Evolutionary conservation across 2,888 invertebrate genomes (phyloP), one percentile per base, ranked within the genome.

Genomic region (Lypha dubia): DNA sequence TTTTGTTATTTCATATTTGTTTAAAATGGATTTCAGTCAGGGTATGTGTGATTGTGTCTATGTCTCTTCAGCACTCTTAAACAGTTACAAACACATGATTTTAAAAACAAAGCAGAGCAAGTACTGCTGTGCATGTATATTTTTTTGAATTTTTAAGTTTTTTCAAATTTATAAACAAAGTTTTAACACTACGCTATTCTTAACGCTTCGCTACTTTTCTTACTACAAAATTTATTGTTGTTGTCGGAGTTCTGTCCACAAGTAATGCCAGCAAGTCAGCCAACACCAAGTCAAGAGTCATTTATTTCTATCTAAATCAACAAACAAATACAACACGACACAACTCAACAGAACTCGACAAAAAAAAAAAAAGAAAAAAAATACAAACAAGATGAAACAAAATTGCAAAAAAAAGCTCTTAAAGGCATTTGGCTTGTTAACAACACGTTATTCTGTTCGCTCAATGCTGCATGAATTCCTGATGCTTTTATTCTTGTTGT

Each of bases 261-360:
- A 65, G 63, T 79, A 79, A 79, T 68, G 35, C 56, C 67, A 80
- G 60, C 71, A 56, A 79, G 63, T 63, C 79, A 68, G 74, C 60
- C 74, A 68, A 46, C 74, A 74, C 41, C 60, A 75, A 81, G 80
- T 75, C 74, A 81, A 81, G 80, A 81, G 80, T 75, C 80, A 81
- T 82, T 82, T 56, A 82, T 76, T 82, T 76, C 56, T 76, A 76
- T 82, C 68, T 63, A 75, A 81, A 81, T 75, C 75, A 75, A 75
- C 81, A 81, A 75, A 75, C 53, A 81, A 68, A 80, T 44, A 70
- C 70, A 70, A 63, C 53, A 56, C 62, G 41, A 53, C 51, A 63
- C 65, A n/a, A 65, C 60, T n/a, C 49, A 32, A 62, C 41, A 20
- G 35, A 35, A 32, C 51, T 60, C 22, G 53, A 71, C 53, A 13